Evolutionary conservation across 2,888 invertebrate species (phyloP).

Genomic region (Seira sanloemensis): DNA sequence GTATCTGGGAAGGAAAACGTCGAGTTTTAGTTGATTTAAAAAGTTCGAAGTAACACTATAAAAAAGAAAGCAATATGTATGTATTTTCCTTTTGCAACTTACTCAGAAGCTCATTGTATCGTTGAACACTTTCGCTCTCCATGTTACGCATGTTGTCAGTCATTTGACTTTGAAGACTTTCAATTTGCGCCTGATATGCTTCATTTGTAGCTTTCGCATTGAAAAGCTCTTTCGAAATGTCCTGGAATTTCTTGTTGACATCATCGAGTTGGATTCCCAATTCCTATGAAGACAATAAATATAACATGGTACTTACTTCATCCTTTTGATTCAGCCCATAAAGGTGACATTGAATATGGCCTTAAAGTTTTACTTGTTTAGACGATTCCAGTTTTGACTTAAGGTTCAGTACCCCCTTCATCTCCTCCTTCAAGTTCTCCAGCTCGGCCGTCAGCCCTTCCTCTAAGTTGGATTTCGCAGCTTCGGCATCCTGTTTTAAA

Average conservation of each 20-base stretch:
- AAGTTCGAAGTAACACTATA: background rate
- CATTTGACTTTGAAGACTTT: slow-evolving; percentile 68
- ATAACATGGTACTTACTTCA: no score
- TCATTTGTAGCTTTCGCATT: slow-evolving; percentile 58
- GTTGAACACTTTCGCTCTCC: slow-evolving; percentile 67
- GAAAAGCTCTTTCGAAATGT: slow-evolving; percentile 77
- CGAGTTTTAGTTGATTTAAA: no score
- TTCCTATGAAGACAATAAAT: slow-evolving; percentile 76
- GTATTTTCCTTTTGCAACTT: slow-evolving; percentile 26
- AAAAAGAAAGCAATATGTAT: background rate
- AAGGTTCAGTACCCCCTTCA: slow-evolving; percentile 44
- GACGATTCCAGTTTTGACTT: slow-evolving; percentile 64
- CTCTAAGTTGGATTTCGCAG: slow-evolving; percentile 65
- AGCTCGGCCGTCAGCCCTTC: slow-evolving; percentile 64
- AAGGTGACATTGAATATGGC: background rate
- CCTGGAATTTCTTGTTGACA: slow-evolving; percentile 80
- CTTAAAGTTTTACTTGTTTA: slow-evolving; percentile 59
- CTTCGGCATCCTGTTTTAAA: slow-evolving; percentile 63
- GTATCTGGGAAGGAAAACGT: no score
- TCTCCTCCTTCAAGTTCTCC: slow-evolving; percentile 53
- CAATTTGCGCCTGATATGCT: slow-evolving; percentile 64
- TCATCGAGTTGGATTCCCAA: slow-evolving; percentile 83
- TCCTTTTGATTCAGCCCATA: slow-evolving; percentile 5
- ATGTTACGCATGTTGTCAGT: slow-evolving; percentile 69
- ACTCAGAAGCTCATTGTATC: slow-evolving; percentile 72